These are phyloP conservation scores for Clinocottus analis DNA, from an alignment of 2,113 vertebrate species.

Conservation along the genomic window DNA sequence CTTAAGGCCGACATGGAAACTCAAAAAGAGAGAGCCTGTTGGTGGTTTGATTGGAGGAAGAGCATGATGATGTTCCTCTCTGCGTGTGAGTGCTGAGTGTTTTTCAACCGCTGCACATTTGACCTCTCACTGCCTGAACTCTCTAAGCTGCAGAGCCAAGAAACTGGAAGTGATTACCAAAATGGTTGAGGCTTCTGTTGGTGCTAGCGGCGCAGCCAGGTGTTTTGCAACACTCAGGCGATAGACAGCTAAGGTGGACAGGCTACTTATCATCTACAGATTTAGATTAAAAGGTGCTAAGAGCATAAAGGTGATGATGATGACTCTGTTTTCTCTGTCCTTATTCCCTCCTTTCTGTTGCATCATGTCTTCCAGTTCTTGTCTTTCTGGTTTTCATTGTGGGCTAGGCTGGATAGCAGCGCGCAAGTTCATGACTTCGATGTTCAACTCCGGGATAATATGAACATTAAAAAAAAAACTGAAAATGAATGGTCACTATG, in stretches of 20 bases:
- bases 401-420: background rate
- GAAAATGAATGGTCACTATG: background rate
- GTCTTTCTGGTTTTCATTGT: conserved; percentile 15
- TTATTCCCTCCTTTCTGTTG: background rate
- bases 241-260: background rate
- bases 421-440: conserved; percentile 5
- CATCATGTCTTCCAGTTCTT: background rate
- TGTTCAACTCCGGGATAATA: conserved; percentile 23
- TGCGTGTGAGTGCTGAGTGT: background rate
- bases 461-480: conserved; percentile 27
- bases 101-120: conserved; percentile 39
- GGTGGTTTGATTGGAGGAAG: conserved; percentile 20
- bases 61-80: conserved; percentile 4
- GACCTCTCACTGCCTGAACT: conserved; percentile 42
- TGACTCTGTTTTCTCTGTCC: background rate
- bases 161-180: conserved; percentile 60
- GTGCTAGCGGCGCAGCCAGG: conserved; percentile 30
- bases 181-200: conserved; percentile 34
- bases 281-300: conserved; percentile 25
- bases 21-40: background rate
- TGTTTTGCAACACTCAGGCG: conserved; percentile 35
- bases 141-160: conserved; percentile 19
- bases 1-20: conserved; percentile 17
- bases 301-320: conserved; percentile 10
- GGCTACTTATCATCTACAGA: conserved; percentile 16